Percentiles rank a stretch among this genome's conserved stretches.
Conservation (phyloP, 1,140 invertebrate genomes). For the Ceratoteleas bidentatus region DNA sequence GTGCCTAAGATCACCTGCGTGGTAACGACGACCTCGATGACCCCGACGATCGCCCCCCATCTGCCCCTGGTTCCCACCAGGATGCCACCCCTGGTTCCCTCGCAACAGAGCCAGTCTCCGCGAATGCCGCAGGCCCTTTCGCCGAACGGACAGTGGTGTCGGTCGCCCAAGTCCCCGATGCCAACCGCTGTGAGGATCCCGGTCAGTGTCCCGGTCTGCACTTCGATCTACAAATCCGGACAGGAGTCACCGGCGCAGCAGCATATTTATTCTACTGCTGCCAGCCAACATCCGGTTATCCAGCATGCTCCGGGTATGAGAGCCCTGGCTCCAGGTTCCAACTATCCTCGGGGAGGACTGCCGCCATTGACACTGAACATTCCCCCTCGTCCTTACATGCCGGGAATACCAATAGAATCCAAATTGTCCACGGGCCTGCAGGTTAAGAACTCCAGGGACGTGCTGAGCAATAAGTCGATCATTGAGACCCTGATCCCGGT, state of each 20-base stretch:
- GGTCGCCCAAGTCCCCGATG: constrained; percentile 57
- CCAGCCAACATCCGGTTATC: constrained; percentile 78
- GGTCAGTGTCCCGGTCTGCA: constrained; percentile 74
- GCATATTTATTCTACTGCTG: constrained; percentile 78
- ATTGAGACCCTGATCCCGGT: constrained; percentile 77
- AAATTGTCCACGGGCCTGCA: constrained; percentile 67
- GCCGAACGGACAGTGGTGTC: constrained; percentile 77
- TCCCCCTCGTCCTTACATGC: constrained; percentile 77
- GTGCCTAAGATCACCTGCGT: constrained; percentile 70
- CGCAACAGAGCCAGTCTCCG: constrained; percentile 69
- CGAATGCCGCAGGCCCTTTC: constrained; percentile 72
- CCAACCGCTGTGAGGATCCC: constrained; percentile 34
- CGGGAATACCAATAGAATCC: constrained; percentile 69
- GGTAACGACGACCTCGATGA: constrained; percentile 24
- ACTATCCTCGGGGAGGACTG: constrained; percentile 76
- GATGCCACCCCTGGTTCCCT: constrained; percentile 69
- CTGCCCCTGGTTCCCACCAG: constrained; percentile 65
- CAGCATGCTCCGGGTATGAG: constrained; percentile 79
- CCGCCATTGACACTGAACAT: constrained; percentile 78
- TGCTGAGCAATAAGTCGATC: constrained; percentile 70
- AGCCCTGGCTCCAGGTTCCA: constrained; percentile 69
- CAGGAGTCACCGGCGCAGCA: constrained; percentile 66
- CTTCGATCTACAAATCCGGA: constrained; percentile 71
- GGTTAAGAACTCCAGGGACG: constrained; percentile 70
- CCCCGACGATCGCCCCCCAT: constrained; percentile 25